Evolutionary conservation across 2,113 vertebrate species (phyloP).

Genomic region (Athene noctua): DNA sequence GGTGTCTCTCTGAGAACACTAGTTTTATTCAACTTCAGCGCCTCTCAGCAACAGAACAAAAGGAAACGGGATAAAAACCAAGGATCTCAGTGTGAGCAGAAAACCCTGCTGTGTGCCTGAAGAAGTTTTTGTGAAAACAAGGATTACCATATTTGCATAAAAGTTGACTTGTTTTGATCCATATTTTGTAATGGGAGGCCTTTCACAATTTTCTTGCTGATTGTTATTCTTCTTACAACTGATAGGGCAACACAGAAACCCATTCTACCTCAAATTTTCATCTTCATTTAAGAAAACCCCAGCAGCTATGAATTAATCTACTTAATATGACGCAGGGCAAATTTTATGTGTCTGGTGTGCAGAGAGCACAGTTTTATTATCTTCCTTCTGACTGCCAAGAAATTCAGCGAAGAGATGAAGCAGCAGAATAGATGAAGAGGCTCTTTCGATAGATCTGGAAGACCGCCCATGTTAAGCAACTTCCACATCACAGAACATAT

Average conservation of each 20-base stretch:
- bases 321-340: neutral
- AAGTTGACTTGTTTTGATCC: neutral
- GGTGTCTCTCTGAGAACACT: accelerated
- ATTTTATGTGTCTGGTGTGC: constrained; percentile 1
- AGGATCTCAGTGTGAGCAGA: neutral
- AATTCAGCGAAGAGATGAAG: neutral
- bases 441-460: neutral
- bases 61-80: neutral
- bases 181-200: neutral
- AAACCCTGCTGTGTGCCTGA: neutral
- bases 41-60: neutral
- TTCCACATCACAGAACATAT: neutral
- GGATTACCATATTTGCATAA: neutral
- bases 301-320: neutral
- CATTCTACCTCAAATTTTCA: neutral
- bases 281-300: neutral
- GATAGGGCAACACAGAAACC: neutral
- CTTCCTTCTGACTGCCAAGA: neutral
- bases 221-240: neutral
- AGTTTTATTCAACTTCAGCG: neutral
- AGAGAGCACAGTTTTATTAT: constrained; percentile 3
- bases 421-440: neutral
- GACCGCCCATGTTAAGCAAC: neutral
- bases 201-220: neutral
- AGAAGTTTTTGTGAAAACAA: neutral